A percentile compares a stretch with the other conserved stretches of the same genome.
phyloP scores from a whole-genome alignment of 2,113 vertebrate species.

The Mirounga angustirostris region DNA sequence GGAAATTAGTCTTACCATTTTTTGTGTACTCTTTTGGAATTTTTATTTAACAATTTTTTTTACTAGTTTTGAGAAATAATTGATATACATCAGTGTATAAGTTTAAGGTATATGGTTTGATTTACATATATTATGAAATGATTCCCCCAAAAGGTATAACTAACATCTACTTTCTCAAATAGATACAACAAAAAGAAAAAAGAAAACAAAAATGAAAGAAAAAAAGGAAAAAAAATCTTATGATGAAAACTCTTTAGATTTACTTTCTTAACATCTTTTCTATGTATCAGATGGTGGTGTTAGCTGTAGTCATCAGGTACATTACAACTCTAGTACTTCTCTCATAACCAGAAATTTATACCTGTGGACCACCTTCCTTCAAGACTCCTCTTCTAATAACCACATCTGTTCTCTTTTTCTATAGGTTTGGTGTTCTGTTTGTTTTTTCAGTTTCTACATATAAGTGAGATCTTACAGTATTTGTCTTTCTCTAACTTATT shows the following conservation, averaged over 20 bases:
- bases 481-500: not conserved
- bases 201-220: not conserved
- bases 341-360: not conserved
- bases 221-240: not conserved
- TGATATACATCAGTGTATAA: not conserved
- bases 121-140: not conserved
- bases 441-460: not conserved
- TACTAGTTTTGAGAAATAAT: not conserved
- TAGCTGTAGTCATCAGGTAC: not conserved
- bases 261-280: not conserved
- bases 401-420: not conserved
- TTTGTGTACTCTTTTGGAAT: not conserved
- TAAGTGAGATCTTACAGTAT: not conserved
- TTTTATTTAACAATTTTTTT: not conserved
- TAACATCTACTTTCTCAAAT: not conserved
- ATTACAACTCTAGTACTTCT: not conserved
- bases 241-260: not conserved
- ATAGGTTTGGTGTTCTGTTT: not conserved
- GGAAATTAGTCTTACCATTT: not conserved
- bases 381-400: not conserved
- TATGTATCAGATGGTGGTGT: not conserved
- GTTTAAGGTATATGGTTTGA: not conserved
- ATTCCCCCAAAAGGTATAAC: not conserved
- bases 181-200: not conserved
- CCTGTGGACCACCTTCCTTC: not conserved